Percentiles rank a stretch among this genome's conserved stretches.
Evolutionary conservation across 2,113 vertebrate species (phyloP).

Genomic region (Labrus mixtus): DNA sequence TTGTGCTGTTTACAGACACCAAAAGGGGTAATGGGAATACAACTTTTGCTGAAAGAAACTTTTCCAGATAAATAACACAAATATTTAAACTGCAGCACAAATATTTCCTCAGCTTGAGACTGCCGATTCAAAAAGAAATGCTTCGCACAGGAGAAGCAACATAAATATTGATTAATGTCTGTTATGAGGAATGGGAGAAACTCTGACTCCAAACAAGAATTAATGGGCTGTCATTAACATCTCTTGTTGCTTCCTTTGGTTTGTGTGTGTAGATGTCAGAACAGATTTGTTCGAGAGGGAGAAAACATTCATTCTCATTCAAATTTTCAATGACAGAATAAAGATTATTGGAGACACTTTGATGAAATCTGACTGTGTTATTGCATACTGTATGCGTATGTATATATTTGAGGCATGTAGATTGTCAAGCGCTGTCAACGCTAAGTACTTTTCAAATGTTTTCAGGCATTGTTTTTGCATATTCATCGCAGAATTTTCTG

Average conservation of each 20-base stretch:
- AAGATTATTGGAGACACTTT: neutral
- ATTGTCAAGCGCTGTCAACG: neutral
- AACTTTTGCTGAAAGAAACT: no score
- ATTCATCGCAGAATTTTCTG: constrained; percentile 1
- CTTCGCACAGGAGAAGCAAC: neutral
- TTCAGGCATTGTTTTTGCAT: constrained; percentile 10
- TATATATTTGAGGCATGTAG: neutral
- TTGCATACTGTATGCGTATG: neutral
- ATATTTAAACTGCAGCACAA: constrained; percentile 29
- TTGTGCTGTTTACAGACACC: neutral
- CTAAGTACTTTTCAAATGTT: neutral
- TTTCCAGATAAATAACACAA: constrained; percentile 10
- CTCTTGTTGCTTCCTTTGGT: neutral
- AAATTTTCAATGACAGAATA: neutral
- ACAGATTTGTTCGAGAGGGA: constrained; percentile 10
- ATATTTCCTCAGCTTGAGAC: constrained; percentile 19
- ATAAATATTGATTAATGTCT: constrained; percentile 45
- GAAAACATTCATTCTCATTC: neutral
- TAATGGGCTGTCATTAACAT: constrained; percentile 27
- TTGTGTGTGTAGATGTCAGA: constrained; percentile 10
- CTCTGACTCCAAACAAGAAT: constrained; percentile 32
- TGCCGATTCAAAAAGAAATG: neutral
- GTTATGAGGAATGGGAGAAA: constrained; percentile 26
- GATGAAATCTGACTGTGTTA: neutral
- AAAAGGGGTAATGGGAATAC: neutral